Conservation (phyloP, 2,888 invertebrate species). For the Cosmia pyralina region DNA sequence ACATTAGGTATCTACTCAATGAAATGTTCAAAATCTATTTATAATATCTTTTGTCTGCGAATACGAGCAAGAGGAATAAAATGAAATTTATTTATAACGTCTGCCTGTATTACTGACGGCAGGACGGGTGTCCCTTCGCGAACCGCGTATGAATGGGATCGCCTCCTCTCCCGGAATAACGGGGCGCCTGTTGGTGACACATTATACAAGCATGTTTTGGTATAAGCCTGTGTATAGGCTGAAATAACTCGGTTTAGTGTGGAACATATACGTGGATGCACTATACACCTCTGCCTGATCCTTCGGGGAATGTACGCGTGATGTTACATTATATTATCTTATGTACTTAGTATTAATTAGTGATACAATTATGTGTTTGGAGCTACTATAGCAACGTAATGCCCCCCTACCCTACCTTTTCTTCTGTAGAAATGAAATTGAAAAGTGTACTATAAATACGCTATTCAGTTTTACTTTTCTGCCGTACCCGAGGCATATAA, state of each 20-base stretch:
- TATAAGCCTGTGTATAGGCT: neutral
- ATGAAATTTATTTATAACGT: conserved; percentile 63
- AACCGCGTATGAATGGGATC: conserved; percentile 57
- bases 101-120: conserved; percentile 55
- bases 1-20: conserved; percentile 1
- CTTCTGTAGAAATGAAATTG: conserved; percentile 2
- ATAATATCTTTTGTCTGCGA: conserved; percentile 53
- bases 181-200: conserved; percentile 49
- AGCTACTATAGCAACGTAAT: neutral
- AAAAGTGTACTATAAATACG: neutral
- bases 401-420: neutral
- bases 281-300: neutral
- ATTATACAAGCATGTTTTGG: conserved; percentile 18
- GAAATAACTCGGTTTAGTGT: conserved; percentile 3
- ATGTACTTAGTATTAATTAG: neutral
- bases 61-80: conserved; percentile 59
- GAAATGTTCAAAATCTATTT: conserved; percentile 38
- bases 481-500: neutral
- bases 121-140: conserved; percentile 44
- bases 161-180: conserved; percentile 64
- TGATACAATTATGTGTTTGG: neutral
- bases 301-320: neutral
- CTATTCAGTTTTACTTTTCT: neutral
- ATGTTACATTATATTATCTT: neutral
- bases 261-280: neutral